A percentile compares a stretch with the other conserved stretches of the same genome.
Evolutionary conservation across 1,140 invertebrate genomes (phyloP).

Genomic region (Acromyrmex echinatior): DNA sequence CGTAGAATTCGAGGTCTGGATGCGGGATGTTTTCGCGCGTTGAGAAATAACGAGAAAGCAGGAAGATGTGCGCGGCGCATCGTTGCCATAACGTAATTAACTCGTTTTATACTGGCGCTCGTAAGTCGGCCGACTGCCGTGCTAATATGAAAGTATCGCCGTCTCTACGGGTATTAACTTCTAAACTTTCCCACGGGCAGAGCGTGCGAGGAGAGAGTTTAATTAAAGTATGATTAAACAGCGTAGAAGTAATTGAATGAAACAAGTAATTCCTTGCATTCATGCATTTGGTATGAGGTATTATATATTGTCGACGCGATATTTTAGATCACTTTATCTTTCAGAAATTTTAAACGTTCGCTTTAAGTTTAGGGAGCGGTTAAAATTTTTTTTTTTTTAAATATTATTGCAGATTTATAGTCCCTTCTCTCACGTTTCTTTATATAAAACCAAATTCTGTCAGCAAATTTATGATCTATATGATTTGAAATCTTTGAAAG

Average conservation of each 20-base stretch:
- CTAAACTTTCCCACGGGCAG: constrained; percentile 75
- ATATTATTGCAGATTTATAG: background rate
- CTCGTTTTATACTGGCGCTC: constrained; percentile 71
- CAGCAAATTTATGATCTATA: background rate
- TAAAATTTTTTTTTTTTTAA: background rate
- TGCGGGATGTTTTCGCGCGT: background rate
- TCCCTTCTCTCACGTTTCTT: background rate
- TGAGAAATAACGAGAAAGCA: constrained; percentile 9
- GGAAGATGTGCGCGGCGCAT: constrained; percentile 28
- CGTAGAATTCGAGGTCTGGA: background rate
- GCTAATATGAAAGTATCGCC: constrained; percentile 79
- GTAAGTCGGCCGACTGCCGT: constrained; percentile 58
- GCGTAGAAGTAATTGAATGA: constrained; percentile 66
- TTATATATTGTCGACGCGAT: background rate
- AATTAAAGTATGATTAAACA: constrained; percentile 80
- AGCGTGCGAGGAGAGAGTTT: constrained; percentile 70
- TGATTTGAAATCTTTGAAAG: background rate
- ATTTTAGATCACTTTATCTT: background rate
- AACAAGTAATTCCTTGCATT: constrained; percentile 69
- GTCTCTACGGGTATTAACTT: constrained; percentile 77
- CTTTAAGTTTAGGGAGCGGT: background rate
- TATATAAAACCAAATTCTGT: background rate
- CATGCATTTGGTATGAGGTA: background rate
- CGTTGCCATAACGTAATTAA: constrained; percentile 75
- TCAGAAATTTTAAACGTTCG: background rate